Percentiles rank a stretch among this genome's conserved stretches.
Evolutionary conservation across 2,888 invertebrate genomes (phyloP).

Genomic region (Agonopterix alstromeriana): DNA sequence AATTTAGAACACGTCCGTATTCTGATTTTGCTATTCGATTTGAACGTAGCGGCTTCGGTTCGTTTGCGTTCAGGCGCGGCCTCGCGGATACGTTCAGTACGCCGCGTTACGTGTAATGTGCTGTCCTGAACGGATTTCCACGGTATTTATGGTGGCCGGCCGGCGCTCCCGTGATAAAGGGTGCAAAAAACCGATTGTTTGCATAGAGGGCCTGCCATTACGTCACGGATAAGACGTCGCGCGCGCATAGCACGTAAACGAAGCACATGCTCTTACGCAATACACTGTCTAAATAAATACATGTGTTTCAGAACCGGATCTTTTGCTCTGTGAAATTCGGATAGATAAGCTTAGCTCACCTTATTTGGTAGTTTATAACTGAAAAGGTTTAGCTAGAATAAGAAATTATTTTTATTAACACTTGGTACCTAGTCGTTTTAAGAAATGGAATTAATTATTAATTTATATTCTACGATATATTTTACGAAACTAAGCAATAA

Average conservation of each 20-base stretch:
- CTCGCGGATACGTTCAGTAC: constrained; percentile 60
- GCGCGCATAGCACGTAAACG: constrained; percentile 49
- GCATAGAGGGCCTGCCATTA: constrained; percentile 58
- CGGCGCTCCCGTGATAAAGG: constrained; percentile 68
- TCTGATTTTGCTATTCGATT: constrained; percentile 8
- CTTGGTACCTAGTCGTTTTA: not conserved
- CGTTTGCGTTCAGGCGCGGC: constrained; percentile 34
- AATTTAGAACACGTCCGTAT: constrained; percentile 12
- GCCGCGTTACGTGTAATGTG: constrained; percentile 66
- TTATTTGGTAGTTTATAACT: not conserved
- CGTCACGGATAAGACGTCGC: constrained; percentile 64
- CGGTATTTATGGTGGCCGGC: constrained; percentile 65
- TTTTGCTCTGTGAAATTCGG: constrained; percentile 56
- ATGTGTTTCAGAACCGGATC: constrained; percentile 60
- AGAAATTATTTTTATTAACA: no score
- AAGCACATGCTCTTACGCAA: constrained; percentile 61
- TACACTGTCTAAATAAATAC: constrained; percentile 66
- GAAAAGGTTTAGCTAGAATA: not conserved
- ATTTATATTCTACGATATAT: not conserved
- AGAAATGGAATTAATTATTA: not conserved
- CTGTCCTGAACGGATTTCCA: constrained; percentile 69
- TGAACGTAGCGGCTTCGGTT: constrained; percentile 2
- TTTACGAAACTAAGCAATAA: not conserved
- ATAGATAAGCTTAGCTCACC: not conserved
- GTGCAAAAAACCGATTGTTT: constrained; percentile 73